These are phyloP conservation scores for Mizuhopecten yessoensis DNA, from an alignment of 1,140 invertebrate genomes.

Conservation along the genomic window DNA sequence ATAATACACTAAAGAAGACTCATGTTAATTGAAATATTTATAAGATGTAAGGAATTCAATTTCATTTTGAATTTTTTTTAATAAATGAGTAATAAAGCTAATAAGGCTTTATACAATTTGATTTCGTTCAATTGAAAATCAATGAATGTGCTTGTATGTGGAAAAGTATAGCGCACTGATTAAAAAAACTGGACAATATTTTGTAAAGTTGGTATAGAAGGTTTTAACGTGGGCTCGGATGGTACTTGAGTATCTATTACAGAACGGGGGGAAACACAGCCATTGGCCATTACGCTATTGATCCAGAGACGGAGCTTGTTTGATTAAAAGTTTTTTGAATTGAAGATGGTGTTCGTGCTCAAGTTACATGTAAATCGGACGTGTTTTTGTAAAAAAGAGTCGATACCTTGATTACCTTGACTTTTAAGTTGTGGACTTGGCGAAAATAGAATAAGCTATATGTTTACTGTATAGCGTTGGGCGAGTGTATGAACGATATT, in stretches of 20 bases:
- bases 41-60: no score
- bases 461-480: neutral
- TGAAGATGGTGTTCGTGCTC: neutral
- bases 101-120: neutral
- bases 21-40: no score
- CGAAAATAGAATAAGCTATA: neutral
- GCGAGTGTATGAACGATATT: neutral
- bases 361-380: neutral
- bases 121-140: neutral
- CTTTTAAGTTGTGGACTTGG: neutral
- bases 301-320: neutral
- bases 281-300: neutral
- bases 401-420: neutral
- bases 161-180: neutral
- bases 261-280: neutral
- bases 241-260: neutral
- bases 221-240: neutral
- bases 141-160: no score
- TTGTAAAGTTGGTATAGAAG: neutral
- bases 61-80: no score
- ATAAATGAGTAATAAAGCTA: neutral
- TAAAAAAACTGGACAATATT: neutral
- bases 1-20: neutral
- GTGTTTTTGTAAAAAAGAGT: neutral
- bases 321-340: constrained; percentile 22